Evolutionary conservation across 2,797 vertebrate genomes (phyloP).

Genomic region (Rhinogobio ventralis): DNA sequence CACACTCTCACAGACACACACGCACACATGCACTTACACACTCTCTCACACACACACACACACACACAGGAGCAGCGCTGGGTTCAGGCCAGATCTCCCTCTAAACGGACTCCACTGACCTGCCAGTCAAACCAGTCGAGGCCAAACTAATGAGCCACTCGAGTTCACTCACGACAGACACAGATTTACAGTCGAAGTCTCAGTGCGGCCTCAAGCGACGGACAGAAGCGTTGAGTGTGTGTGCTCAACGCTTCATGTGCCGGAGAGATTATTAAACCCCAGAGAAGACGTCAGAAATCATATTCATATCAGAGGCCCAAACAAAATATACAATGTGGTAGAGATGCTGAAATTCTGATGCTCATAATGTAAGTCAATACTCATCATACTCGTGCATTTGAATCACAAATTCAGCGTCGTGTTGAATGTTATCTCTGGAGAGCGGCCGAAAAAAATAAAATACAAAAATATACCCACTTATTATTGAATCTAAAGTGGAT

Average conservation of each 20-base stretch:
- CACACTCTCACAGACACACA: too few relatives aligned
- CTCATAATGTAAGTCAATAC: background rate
- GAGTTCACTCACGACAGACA: background rate
- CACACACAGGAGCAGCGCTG: background rate
- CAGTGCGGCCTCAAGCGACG: background rate
- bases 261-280: background rate
- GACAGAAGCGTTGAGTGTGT: background rate
- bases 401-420: too few relatives aligned
- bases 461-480: background rate
- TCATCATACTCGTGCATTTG: background rate
- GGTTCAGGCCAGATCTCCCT: background rate
- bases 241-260: background rate
- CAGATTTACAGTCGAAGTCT: background rate
- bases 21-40: background rate
- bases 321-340: background rate
- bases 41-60: constrained; percentile 75
- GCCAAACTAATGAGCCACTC: background rate
- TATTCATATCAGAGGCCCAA: too few relatives aligned
- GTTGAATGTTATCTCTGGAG: background rate
- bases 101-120: background rate
- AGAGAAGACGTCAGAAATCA: background rate
- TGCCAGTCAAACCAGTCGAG: constrained; percentile 19
- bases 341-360: background rate
- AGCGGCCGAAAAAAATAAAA: background rate
- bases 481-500: background rate